Base-by-base conservation (phyloP, 2,797 vertebrate genomes). In the Halcyon smyrnensis region DNA sequence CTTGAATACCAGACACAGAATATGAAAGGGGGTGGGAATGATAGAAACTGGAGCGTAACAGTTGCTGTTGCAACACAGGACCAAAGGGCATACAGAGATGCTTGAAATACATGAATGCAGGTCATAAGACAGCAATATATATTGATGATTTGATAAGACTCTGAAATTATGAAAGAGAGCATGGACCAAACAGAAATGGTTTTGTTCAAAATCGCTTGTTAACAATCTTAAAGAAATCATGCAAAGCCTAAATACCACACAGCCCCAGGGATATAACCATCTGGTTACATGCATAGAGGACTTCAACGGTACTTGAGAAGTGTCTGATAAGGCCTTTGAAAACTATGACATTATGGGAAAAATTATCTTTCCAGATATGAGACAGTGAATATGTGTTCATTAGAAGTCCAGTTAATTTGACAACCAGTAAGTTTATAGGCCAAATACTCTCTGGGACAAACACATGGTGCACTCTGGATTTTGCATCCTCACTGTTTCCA, bases 381-480 rank as follows among this genome's bases (percentile, higher is more conserved):
- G 20, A 50, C 21, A 46, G 20, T 36, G 24, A 60, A 24, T 3
- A 65, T 62, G 65, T 50, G 9, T 25, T 70, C 13, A 27, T 53
- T 71, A 36, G 8, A 39, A 8, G 16, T 62, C 23, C 28, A 25
- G 28, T 67, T 57, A 57, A 6, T 25, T 11, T 17, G 46, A 48
- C 27, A 77, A 46, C 4, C 64, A 36, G 37, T 21, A 53, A 18
- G 32, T 73, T 69, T 95, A 59, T 80, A 36, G 54, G 41, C 36
- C 34, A 53, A 83, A 65, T 28, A 39, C 37, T 39, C 37, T 27
- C 2, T 1, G 41, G 34, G 16, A 19, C 41, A 63, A 70, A 19
- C 15, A 21, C 15, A 24, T 1, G 1, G 7, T 7, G 10, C 1
- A 1, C 8, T 71, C 36, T 50, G 30, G 19, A 37, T 71, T 63